Conservation (phyloP, 2,888 invertebrate genomes). For the Thera britannica region DNA sequence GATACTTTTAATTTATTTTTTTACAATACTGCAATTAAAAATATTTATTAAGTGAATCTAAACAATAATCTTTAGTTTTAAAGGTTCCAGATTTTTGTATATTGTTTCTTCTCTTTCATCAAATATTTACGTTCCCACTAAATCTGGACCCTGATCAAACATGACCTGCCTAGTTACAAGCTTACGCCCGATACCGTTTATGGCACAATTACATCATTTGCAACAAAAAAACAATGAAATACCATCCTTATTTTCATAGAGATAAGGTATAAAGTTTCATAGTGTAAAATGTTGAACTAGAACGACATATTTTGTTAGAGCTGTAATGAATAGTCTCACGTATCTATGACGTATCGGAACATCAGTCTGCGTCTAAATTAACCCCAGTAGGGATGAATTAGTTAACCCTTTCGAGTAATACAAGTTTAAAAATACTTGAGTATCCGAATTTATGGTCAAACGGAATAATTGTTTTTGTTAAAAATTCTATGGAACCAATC, state of each 20-base stretch:
- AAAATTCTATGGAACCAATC: no score
- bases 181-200: constrained; percentile 54
- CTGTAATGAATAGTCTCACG: constrained; percentile 60
- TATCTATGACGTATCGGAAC: constrained; percentile 70
- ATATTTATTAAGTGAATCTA: no score
- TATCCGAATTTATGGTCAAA: no score
- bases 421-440: neutral
- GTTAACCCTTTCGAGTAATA: constrained; percentile 44
- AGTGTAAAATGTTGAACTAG: constrained; percentile 23
- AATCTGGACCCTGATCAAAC: constrained; percentile 66
- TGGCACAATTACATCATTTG: constrained; percentile 65
- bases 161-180: constrained; percentile 57
- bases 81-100: no score
- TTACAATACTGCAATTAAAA: no score
- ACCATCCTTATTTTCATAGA: constrained; percentile 7
- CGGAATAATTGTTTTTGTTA: no score
- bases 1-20: no score
- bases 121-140: constrained; percentile 46
- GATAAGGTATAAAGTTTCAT: constrained; percentile 18
- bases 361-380: constrained; percentile 53
- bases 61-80: no score
- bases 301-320: constrained; percentile 46
- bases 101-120: neutral
- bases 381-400: constrained; percentile 43
- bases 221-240: constrained; percentile 24